Base-by-base conservation (phyloP, 2,888 invertebrate species). In the Nephrotoma flavescens region DNA sequence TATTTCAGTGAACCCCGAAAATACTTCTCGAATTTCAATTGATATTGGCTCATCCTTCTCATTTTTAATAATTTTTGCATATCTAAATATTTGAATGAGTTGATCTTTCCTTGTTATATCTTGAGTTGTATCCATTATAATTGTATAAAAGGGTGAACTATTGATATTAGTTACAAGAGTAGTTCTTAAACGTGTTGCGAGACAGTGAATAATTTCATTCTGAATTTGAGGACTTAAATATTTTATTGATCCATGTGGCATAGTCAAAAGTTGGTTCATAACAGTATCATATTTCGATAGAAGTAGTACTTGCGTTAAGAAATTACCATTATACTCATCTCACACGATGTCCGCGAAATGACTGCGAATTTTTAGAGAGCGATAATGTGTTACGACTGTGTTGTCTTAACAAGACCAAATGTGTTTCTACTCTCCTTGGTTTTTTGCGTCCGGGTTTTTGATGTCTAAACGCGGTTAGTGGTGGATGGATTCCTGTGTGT, bases 91-190 rank as follows among this genome's bases (percentile, higher is more conserved):
- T 88, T 89, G 89, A 88, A 89, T 89, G 87, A 90, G 88, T 87
- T 89, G 89, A 88, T 89, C 89, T 87, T 89, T 88, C 87, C 90
- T 90, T 71, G 89, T 88, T 88, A 89, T 89, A 87, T 89, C 88
- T 87, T 89, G 89, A 87, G 89, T 89, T 52, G 88, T 89, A 88
- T 89, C 89, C 88, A 89, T 88, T 88, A 89, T 88, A 87, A 89
- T 88, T 87, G 89, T 84, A 44, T 87, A 88, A 88, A 89, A 89
- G 87, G 89, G 88, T 88, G 89, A 89, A 87, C 88, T 88, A 87
- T 88, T 89, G 88, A 89, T 89, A 88, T 88, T 87, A 86, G 87
- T 88, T 87, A 88, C 87, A 83, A 89, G 87, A 88, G 88, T 88
- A 86, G 12, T 88, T 88, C 89, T 88, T 71, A 89, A 88, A 87